A percentile compares a stretch with the other conserved stretches of the same genome.
phyloP scores from a whole-genome alignment of 2,797 vertebrate genomes.

The Trichosurus vulpecula region DNA sequence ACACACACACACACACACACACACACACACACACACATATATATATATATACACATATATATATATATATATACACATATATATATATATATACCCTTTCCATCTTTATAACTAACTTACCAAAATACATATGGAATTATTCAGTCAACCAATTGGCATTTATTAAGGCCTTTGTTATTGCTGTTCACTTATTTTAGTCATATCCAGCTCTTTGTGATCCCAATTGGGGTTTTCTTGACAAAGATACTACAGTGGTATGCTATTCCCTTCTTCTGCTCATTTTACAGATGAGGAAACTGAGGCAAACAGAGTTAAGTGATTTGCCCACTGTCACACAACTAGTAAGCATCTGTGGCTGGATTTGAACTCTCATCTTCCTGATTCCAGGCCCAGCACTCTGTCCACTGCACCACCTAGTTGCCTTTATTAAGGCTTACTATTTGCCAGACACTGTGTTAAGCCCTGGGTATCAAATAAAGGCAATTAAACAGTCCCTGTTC shows the following conservation, averaged over 20 bases:
- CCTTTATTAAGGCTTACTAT: not conserved
- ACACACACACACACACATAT: too few species aligned
- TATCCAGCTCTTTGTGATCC: not conserved
- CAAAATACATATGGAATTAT: not conserved
- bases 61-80: too few species aligned
- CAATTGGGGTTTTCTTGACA: not conserved
- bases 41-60: too few species aligned
- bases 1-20: too few species aligned
- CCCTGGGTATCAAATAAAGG: not conserved
- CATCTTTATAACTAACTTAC: not conserved
- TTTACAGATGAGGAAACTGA: not conserved
- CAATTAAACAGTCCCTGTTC: not conserved
- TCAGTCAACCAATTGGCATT: not conserved
- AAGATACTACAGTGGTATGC: not conserved
- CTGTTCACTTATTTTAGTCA: not conserved
- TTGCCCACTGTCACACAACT: not conserved
- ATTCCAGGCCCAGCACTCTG: not conserved
- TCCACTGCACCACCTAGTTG: not conserved
- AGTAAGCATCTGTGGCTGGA: not conserved
- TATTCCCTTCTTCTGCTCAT: not conserved
- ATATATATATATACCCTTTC: not conserved
- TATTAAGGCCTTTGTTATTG: not conserved
- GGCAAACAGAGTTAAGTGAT: not conserved
- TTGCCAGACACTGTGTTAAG: not conserved
- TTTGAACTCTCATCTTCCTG: not conserved